These are phyloP conservation scores for Knipowitschia caucasica DNA, from an alignment of 2,797 vertebrate genomes.

Conservation along the genomic window DNA sequence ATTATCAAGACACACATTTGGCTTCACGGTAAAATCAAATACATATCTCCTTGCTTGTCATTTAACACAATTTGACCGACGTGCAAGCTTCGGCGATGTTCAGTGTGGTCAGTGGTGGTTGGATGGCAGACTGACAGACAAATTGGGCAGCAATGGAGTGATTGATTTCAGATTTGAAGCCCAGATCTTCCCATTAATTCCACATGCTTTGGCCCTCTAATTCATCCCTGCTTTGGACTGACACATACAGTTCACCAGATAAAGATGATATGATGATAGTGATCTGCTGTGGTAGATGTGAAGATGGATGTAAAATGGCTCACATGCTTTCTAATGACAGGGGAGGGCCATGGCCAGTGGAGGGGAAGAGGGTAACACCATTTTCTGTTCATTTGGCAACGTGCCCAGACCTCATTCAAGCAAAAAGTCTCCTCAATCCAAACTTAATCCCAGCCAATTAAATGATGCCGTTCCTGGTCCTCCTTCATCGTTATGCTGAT, in stretches of 20 bases:
- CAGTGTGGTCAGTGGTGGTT: background rate
- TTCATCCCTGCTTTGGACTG: background rate
- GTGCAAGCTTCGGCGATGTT: background rate
- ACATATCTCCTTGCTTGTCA: too few relatives aligned
- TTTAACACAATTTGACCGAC: too few relatives aligned
- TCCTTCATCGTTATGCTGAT: constrained; percentile 61
- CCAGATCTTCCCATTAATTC: too few relatives aligned
- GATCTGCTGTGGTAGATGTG: background rate
- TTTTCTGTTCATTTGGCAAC: constrained; percentile 94
- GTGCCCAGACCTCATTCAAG: constrained; percentile 95
- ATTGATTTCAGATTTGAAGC: background rate
- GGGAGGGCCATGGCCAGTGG: constrained; percentile 83
- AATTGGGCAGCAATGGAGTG: background rate
- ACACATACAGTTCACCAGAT: background rate
- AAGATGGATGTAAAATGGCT: constrained; percentile 89
- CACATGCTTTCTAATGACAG: constrained; percentile 89
- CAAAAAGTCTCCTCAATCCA: constrained; percentile 89
- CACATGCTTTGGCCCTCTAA: too few relatives aligned
- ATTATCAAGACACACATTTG: too few relatives aligned
- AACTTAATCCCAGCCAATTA: constrained; percentile 87
- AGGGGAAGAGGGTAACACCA: constrained; percentile 83
- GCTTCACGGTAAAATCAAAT: too few relatives aligned
- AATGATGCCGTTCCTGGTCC: constrained; percentile 75
- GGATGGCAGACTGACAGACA: background rate
- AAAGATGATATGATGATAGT: background rate